phyloP scores from a whole-genome alignment of 2,113 vertebrate species.

The Equus przewalskii region DNA sequence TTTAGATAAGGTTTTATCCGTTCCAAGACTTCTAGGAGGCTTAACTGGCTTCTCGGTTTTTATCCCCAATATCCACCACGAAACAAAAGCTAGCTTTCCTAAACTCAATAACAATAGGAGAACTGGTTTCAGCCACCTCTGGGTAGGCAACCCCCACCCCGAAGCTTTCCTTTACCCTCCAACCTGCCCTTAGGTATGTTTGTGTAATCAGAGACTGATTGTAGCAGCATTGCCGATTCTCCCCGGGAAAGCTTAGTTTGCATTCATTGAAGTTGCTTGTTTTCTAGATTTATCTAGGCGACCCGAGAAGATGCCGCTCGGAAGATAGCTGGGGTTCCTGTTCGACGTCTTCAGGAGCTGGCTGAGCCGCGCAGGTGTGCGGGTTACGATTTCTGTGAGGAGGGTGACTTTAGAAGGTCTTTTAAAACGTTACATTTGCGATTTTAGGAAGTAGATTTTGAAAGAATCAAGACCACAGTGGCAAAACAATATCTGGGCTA shows the following conservation, averaged over 20 bases:
- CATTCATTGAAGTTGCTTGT: slow-evolving; percentile 85
- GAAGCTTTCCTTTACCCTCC: slow-evolving; percentile 66
- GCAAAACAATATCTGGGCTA: not conserved
- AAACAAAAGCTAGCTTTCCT: slow-evolving; percentile 65
- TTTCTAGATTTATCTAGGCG: slow-evolving; percentile 84
- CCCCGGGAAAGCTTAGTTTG: slow-evolving; percentile 81
- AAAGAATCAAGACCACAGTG: slow-evolving; percentile 23
- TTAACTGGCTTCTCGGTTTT: not conserved
- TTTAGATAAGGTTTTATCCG: not conserved
- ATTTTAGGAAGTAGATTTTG: slow-evolving; percentile 59
- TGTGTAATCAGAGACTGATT: slow-evolving; percentile 88
- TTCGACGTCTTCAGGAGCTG: slow-evolving; percentile 71
- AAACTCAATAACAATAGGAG: slow-evolving; percentile 46
- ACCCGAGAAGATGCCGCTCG: slow-evolving; percentile 78
- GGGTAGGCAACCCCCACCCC: not conserved
- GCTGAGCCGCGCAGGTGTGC: slow-evolving; percentile 83
- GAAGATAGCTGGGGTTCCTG: slow-evolving; percentile 77
- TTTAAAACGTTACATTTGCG: slow-evolving; percentile 59
- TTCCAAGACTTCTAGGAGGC: not conserved
- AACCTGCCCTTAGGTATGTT: slow-evolving; percentile 88
- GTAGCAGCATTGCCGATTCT: slow-evolving; percentile 84
- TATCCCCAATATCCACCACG: not conserved
- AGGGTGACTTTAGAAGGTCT: not conserved
- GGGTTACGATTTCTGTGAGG: not conserved
- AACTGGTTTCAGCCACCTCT: slow-evolving; percentile 69